Base-by-base conservation (phyloP, 2,797 vertebrate species). In the Catamblyrhynchus diadema region DNA sequence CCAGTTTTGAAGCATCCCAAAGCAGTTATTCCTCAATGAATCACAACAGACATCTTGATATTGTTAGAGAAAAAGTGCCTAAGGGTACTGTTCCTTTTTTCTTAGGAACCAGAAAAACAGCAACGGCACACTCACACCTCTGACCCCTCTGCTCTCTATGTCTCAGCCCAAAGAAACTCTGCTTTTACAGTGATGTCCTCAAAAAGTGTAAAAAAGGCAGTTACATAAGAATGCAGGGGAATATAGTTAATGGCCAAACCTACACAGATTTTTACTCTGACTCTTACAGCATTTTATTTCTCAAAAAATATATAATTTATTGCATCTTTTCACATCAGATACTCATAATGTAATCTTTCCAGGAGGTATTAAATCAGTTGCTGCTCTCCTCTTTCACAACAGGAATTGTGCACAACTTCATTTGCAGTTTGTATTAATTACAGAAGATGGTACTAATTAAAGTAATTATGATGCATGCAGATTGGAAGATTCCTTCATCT, bases 401-500 rank as follows among this genome's bases (percentile, higher is more conserved):
- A 75, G 61, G 91, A 88, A 61, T 53, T 47, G 20, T 66, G 32
- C 13, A 10, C n/a, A 81, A 71, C 23, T 88, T 92, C 35, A 57
- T 65, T 61, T 94, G 94, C 51, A 94, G 73, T 96, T 89, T 94
- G 32, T 91, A 56, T 66, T 90, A 93, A 90, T 78, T 92, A 77
- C 96, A 96, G 95, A 88, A 97, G 96, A 95, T 95, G 95, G 96
- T 95, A 96, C 90, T 95, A 86, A 86, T 92, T 88, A 84, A 97
- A 97, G 89, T 80, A 74, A 93, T 94, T 95, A 57, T 8, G 39
- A 92, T 66, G 60, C 57, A 56, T 27, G 20, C 59, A 3, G 7
- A 48, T 45, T 89, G 75, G 59, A 94, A 92, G 54, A 85, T 84
- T 72, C 53, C 56, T 79, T 86, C 80, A 59, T 72, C 47, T 56